Evolutionary conservation across 1,140 invertebrate species (phyloP).

Genomic region (Antheraea pernyi): DNA sequence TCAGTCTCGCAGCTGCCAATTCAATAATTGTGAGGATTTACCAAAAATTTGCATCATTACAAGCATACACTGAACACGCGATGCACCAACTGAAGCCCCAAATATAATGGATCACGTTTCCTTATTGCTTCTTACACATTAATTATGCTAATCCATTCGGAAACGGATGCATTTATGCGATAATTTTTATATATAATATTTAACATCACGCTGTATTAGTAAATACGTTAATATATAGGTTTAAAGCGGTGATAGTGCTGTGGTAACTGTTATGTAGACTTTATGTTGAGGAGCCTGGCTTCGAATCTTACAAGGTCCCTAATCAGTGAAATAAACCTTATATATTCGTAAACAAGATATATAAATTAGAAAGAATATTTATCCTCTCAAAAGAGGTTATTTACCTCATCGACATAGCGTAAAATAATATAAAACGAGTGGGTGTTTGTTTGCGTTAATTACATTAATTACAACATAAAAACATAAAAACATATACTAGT

Average conservation of each 20-base stretch:
- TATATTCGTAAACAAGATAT: too few relatives aligned
- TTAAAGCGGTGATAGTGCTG: neutral
- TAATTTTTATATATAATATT: neutral
- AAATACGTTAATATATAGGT: neutral
- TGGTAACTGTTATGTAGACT: too few relatives aligned
- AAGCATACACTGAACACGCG: conserved; percentile 36
- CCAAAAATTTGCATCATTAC: conserved; percentile 38
- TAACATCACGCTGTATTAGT: neutral
- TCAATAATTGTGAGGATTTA: conserved; percentile 43
- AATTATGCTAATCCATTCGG: neutral
- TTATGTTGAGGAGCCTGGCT: too few relatives aligned
- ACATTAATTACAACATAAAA: too few relatives aligned
- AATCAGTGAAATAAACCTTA: too few relatives aligned
- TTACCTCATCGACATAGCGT: too few relatives aligned
- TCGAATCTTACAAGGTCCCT: too few relatives aligned
- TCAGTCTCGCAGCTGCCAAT: conserved; percentile 36
- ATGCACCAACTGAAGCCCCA: conserved; percentile 15
- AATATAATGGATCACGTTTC: conserved; percentile 13
- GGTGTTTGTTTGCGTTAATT: too few relatives aligned
- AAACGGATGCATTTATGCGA: neutral
- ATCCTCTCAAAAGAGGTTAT: too few relatives aligned
- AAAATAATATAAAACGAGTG: too few relatives aligned
- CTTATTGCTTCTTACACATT: neutral
- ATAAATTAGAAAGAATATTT: too few relatives aligned
- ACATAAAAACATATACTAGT: too few relatives aligned